Base-by-base conservation (phyloP, 2,888 invertebrate genomes). In the Pelosia muscerda region DNA sequence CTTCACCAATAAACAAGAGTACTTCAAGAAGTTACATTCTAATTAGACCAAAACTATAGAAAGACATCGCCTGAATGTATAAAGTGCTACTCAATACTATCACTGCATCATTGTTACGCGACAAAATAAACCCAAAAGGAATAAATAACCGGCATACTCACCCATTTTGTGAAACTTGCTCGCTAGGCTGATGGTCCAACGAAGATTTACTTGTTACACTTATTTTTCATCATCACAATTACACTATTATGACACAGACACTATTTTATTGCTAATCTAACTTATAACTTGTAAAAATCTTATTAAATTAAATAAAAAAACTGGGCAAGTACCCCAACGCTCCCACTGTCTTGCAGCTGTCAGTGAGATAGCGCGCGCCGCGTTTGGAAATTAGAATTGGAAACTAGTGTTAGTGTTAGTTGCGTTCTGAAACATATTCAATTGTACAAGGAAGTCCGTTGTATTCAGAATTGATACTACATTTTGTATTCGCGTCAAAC, bases 121-220 rank as follows among this genome's bases (percentile, higher is more conserved):
- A 58, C 28, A 66, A 81, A 81, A 82, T 81, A 81, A 83, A 84
- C 82, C 72, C 65, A 81, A 84, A 79, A 75, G 66, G 58, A 78
- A 76, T 71, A 69, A 71, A 77, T 75, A 85, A 86, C 92, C 92
- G 92, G 92, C 86, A 81, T 81, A 92, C 92, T 93, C 87, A 94
- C 94, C 94, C 94, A 94, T 94, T 88, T 90, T 91, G 87, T 82
- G 80, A 82, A 75, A 78, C 78, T 82, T 74, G 76, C 75, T 82
- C 73, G 77, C 74, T 69, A 71, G 74, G 80, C 79, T 75, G 80
- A 79, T 77, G 71, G 74, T 77, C 77, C 81, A 77, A 80, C 73
- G 77, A 84, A 71, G 71, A 73, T 78, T 85, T 81, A 84, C 75
- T 77, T 77, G 71, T 2, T 74, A 77, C 76, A 80, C 85, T 78